Conservation (phyloP, 2,888 invertebrate genomes). For the Rhorus exstirpatorius region DNA sequence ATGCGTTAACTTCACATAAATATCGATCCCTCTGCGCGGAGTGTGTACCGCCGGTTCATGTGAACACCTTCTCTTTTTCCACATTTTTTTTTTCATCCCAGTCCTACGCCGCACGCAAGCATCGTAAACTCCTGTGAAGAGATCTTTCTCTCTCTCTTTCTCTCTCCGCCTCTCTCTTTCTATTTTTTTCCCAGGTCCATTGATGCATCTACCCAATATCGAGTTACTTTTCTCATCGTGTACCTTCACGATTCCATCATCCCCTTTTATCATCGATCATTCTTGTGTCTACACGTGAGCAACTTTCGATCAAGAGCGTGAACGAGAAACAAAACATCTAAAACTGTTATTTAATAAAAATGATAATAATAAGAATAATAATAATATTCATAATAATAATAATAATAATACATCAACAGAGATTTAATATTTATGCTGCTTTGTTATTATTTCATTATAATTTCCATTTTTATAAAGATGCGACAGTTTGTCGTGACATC, state of each 20-base stretch:
- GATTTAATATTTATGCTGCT: not conserved
- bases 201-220: slow-evolving; percentile 65
- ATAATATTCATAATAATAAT: not conserved
- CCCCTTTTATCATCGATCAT: slow-evolving; percentile 44
- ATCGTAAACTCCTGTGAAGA: slow-evolving; percentile 1
- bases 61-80: slow-evolving; percentile 11
- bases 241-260: slow-evolving; percentile 31
- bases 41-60: slow-evolving; percentile 19
- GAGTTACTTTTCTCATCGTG: slow-evolving; percentile 61
- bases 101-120: slow-evolving; percentile 1
- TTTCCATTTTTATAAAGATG: not conserved
- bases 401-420: not conserved
- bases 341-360: not conserved
- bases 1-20: slow-evolving; percentile 54
- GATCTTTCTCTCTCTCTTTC: not conserved
- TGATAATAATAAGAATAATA: not conserved
- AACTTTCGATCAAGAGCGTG: not conserved
- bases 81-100: slow-evolving; percentile 5
- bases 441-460: not conserved
- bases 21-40: slow-evolving; percentile 50
- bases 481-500: slow-evolving; percentile 53
- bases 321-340: not conserved
- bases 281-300: slow-evolving; percentile 9
- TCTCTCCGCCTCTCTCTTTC: not conserved
- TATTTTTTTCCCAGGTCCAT: slow-evolving; percentile 34